A percentile compares a stretch with the other conserved stretches of the same genome.
Conservation (phyloP, 2,797 vertebrate species). For the Mormyrops attenuatus region DNA sequence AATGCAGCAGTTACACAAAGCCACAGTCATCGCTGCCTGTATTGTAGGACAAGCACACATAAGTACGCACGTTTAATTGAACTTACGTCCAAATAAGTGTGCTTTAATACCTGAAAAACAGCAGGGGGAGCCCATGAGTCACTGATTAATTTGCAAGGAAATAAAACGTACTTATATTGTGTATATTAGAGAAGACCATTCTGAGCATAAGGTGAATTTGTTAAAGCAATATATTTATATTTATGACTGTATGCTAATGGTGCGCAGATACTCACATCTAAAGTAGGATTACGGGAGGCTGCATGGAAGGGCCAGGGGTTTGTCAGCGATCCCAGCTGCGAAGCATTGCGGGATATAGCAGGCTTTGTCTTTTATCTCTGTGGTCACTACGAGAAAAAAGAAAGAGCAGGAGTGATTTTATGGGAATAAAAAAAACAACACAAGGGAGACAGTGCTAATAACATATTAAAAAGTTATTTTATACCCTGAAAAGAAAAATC, state of each 20-base stretch:
- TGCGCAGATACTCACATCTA: slow-evolving; percentile 52
- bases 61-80: background rate
- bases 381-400: background rate
- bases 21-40: background rate
- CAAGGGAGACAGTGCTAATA: background rate
- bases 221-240: background rate
- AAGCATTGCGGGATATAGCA: background rate
- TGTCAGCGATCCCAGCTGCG: background rate
- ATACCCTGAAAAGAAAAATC: background rate
- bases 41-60: background rate
- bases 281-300: slow-evolving; percentile 44
- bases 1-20: background rate
- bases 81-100: slow-evolving; percentile 65
- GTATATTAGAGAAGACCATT: background rate
- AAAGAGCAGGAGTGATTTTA: background rate
- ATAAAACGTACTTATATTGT: background rate
- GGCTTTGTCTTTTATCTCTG: background rate
- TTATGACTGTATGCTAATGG: background rate
- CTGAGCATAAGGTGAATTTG: background rate
- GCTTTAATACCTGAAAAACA: slow-evolving; percentile 62
- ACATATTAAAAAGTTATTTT: background rate
- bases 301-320: background rate
- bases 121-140: slow-evolving; percentile 18
- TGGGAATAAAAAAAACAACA: background rate
- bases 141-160: background rate